A percentile compares a stretch with the other conserved stretches of the same genome.
These are phyloP conservation scores for Coreius guichenoti DNA, from an alignment of 2,797 vertebrate genomes.

Conservation along the genomic window DNA sequence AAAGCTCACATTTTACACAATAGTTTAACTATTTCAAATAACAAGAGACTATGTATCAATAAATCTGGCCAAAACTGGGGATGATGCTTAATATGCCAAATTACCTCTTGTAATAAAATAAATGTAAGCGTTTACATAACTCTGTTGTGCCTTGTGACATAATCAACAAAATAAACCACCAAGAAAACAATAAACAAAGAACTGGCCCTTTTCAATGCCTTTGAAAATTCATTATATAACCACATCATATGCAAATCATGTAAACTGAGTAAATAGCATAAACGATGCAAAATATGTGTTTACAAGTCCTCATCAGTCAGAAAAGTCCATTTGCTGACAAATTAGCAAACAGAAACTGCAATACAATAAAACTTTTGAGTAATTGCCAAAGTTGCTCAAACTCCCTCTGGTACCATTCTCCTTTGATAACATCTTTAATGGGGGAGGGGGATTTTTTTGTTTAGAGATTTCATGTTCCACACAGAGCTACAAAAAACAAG, in stretches of 20 bases:
- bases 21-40: background rate
- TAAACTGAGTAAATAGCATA: slow-evolving; percentile 41
- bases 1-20: slow-evolving; percentile 5
- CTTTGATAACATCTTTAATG: slow-evolving; percentile 39
- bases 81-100: background rate
- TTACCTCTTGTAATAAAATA: background rate
- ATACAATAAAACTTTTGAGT: slow-evolving; percentile 28
- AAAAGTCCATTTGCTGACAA: slow-evolving; percentile 42
- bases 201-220: background rate
- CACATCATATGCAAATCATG: slow-evolving; percentile 22
- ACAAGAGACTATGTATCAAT: background rate
- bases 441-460: background rate
- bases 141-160: background rate
- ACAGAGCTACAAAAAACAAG: slow-evolving; percentile 19
- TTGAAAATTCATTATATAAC: slow-evolving; percentile 19
- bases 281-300: slow-evolving; percentile 33
- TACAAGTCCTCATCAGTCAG: slow-evolving; percentile 34
- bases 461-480: slow-evolving; percentile 43
- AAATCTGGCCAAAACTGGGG: background rate
- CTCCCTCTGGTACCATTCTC: slow-evolving; percentile 44
- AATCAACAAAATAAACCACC: slow-evolving; percentile 13
- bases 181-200: background rate
- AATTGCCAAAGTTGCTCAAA: slow-evolving; percentile 45
- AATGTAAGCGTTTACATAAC: background rate
- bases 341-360: slow-evolving; percentile 19